phyloP scores from a whole-genome alignment of 2,797 vertebrate species.

The Borostomias antarcticus region DNA sequence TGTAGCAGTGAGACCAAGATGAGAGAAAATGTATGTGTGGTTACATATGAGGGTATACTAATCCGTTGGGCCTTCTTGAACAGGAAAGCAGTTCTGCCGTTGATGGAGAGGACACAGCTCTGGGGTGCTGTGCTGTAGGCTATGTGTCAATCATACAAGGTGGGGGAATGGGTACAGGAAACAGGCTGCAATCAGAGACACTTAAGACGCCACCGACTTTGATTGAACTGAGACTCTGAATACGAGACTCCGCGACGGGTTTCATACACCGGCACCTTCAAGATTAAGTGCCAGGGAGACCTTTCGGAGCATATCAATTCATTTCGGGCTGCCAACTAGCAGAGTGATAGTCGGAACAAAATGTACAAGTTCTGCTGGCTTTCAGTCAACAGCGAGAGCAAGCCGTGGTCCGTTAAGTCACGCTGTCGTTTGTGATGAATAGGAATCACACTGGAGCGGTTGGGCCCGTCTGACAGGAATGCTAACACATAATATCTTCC shows the following conservation, averaged over 20 bases:
- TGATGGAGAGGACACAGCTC: not conserved
- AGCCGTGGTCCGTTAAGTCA: slow-evolving; percentile 32
- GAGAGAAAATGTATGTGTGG: too few species aligned
- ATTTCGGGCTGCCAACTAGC: slow-evolving; percentile 24
- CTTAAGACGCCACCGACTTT: not conserved
- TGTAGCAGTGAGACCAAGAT: too few species aligned
- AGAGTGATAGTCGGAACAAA: slow-evolving; percentile 35
- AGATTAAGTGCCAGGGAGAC: slow-evolving; percentile 14
- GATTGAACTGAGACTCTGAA: slow-evolving; percentile 9
- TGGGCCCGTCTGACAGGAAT: slow-evolving; percentile 13
- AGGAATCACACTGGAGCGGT: slow-evolving; percentile 22
- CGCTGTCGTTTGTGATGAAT: slow-evolving; percentile 27
- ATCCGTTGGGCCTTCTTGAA: too few species aligned
- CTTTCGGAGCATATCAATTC: slow-evolving; percentile 35
- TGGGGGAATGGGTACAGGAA: not conserved
- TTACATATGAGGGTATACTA: too few species aligned
- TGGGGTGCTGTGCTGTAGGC: not conserved
- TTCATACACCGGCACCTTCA: not conserved
- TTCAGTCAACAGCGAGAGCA: slow-evolving; percentile 36
- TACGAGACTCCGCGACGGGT: not conserved
- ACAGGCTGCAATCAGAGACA: not conserved
- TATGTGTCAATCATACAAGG: not conserved
- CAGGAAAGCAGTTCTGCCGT: too few species aligned
- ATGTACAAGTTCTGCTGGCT: slow-evolving; percentile 44
- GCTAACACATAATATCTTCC: slow-evolving; percentile 4